Evolutionary conservation across 2,888 invertebrate genomes (phyloP), one percentile per base, ranked within the genome.

Genomic region (Melangyna quadrimaculata): DNA sequence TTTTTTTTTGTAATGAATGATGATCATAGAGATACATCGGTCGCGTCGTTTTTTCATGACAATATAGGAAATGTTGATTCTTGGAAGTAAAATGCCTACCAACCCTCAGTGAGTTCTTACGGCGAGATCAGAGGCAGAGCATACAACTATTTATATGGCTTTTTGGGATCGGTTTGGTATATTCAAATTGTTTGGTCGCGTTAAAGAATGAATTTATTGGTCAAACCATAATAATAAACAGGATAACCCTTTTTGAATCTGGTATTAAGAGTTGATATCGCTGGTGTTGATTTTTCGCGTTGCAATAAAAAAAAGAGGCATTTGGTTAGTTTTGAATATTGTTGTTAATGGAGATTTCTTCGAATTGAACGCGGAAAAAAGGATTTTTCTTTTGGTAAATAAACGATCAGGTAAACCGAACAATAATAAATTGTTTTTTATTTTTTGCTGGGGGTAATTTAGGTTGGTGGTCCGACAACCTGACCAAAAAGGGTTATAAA

Each of bases 171-270:
- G 22, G 45, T 7, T 14, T 12, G 9, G 48, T 19, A 6, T 84
- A 81, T 86, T 86, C 77, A 86, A 86, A 86, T 86, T 81, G 86
- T 81, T 78, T 78, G 70, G 72, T 77, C 73, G 86, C 81, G 51
- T 77, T 63, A 29, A 59, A 73, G 72, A 83, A 78, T 73, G 69
- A 73, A 73, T 83, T 83, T 81, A 81, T 72, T 80, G 67, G 72
- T 37, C 55, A 69, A 55, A 43, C 29, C 45, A 65, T 45, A 45
- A 65, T 40, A 65, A 45, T 22, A 65, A 57, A 75, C 17, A 35
- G 27, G 19, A 71, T 61, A 79, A 75, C 84, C 84, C 73, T 78
- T 86, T 71, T 71, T 48, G 43, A 67, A 51, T 51, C 19, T 22
- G 4, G 22, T 40, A 14, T 51, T 24, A 10, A 1, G 4, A n/a